These are phyloP conservation scores for Eledone cirrhosa DNA, from an alignment of 2,888 invertebrate species.

Conservation along the genomic window DNA sequence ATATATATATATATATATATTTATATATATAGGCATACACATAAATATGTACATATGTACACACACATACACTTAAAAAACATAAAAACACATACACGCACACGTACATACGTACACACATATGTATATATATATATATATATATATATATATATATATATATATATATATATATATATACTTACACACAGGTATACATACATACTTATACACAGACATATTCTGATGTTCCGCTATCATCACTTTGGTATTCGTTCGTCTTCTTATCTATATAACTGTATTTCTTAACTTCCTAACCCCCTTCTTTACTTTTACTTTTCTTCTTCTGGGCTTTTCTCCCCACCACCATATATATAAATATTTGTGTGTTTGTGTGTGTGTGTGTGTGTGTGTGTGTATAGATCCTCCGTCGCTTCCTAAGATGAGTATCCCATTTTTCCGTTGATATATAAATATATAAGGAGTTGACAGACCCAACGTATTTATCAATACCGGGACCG, in stretches of 20 bases:
- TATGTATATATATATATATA: background rate
- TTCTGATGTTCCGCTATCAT: too few species aligned
- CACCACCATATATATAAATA: too few species aligned
- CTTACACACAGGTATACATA: background rate
- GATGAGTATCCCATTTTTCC: too few species aligned
- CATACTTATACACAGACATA: background rate
- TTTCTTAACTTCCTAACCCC: background rate
- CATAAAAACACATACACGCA: background rate
- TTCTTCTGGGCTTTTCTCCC: background rate
- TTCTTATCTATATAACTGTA: background rate
- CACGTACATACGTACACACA: background rate
- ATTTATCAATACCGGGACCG: too few species aligned
- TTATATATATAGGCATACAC: background rate
- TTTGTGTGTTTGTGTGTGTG: too few species aligned
- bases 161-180: conserved; percentile 1
- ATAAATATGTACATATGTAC: background rate
- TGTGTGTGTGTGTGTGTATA: too few species aligned
- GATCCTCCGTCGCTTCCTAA: too few species aligned
- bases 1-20: conserved; percentile 6
- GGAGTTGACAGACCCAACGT: too few species aligned
- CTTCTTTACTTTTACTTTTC: background rate
- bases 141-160: background rate
- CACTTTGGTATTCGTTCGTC: background rate
- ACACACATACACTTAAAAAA: background rate
- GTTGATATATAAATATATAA: too few species aligned